Percentiles rank a stretch among this genome's conserved stretches.
These are phyloP conservation scores for Halictus ligatus DNA, from an alignment of 2,888 invertebrate genomes.

Conservation along the genomic window DNA sequence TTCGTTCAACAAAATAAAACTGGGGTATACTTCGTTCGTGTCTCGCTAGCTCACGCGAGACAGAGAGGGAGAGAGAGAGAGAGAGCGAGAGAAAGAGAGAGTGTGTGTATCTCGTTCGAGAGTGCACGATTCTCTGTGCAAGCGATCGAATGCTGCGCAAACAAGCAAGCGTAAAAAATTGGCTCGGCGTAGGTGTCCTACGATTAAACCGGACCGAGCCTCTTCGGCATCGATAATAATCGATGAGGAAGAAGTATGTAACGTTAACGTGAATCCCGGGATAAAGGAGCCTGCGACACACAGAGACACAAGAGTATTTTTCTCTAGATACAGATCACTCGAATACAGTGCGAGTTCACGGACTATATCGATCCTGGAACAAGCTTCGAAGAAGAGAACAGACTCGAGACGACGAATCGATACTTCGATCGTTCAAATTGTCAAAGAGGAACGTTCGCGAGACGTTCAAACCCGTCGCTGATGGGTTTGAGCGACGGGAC, in stretches of 20 bases:
- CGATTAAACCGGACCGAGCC: neutral
- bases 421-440: neutral
- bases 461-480: neutral
- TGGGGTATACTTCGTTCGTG: conserved; percentile 48
- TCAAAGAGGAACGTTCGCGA: neutral
- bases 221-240: neutral
- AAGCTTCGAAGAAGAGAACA: neutral
- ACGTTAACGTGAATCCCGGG: conserved; percentile 13
- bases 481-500: neutral
- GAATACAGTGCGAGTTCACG: conserved; percentile 60
- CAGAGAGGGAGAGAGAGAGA: too few relatives aligned
- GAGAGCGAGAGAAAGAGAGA: neutral
- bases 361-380: neutral
- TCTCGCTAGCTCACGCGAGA: conserved; percentile 58
- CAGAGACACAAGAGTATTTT: conserved; percentile 76
- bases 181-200: neutral
- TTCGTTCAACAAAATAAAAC: conserved; percentile 52
- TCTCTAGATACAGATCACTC: conserved; percentile 76
- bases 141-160: neutral
- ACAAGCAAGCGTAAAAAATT: neutral
- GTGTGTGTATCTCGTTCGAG: neutral
- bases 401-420: neutral
- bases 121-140: neutral
- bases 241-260: neutral
- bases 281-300: conserved; percentile 73